Evolutionary conservation across 2,888 invertebrate genomes (phyloP), one percentile per base, ranked within the genome.

Genomic region (Brachynemurus nebulosus): DNA sequence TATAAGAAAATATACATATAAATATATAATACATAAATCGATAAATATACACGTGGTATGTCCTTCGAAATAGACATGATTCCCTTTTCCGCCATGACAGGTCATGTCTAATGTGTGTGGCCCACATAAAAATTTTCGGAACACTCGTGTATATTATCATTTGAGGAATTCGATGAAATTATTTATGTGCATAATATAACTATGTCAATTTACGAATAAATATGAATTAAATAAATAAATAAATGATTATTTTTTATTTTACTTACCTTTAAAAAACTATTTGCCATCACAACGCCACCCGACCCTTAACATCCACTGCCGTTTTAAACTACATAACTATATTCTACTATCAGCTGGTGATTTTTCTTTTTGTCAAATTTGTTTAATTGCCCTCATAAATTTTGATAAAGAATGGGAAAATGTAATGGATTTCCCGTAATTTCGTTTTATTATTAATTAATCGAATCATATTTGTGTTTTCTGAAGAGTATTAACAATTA

Each of bases 231-330:
- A n/a, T n/a, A n/a, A n/a, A n/a, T 6, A 33, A 33, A 33, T 33
- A 33, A 33, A 33, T 33, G 33, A 6, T 14, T 16, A 9, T 14
- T 6, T 33, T 33, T 16, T 16, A 33, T 9, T 14, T 33, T 19
- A 76, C 80, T 80, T 74, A 80, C 80, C 80, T 77, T 75, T 76
- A 72, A 76, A 74, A 74, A 76, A 75, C 74, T 66, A 75, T 78
- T 76, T 78, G 78, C 78, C 79, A 79, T 80, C 76, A 78, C 79
- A 78, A 75, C 75, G 76, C 77, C 77, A 76, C 76, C 76, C 77
- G 77, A 76, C 76, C 76, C 77, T 77, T 76, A 76, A 75, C 74
- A 74, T 77, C 74, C 77, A 75, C 76, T 76, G 74, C 73, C 72
- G 73, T 74, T 73, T 19, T 27, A 23, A 25, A 35, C 38, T 27